phyloP scores from a whole-genome alignment of 1,140 invertebrate species.

The Orius laevigatus region DNA sequence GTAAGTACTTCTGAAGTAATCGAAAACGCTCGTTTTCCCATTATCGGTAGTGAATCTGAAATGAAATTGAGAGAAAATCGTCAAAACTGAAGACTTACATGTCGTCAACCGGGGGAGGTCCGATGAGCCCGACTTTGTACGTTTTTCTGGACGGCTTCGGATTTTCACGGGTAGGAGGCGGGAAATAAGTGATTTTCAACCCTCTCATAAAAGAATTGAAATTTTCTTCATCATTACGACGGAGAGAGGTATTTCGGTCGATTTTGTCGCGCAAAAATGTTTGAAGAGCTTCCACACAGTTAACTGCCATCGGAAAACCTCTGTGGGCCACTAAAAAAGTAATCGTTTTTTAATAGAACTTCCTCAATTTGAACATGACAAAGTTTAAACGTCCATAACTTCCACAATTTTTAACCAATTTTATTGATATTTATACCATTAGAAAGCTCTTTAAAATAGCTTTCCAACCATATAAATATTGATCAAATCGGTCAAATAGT shows the following conservation, averaged over 20 bases:
- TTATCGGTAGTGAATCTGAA: too few relatives aligned
- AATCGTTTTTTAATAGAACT: too few relatives aligned
- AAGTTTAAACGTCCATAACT: too few relatives aligned
- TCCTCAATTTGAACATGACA: too few relatives aligned
- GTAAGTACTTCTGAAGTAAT: constrained; percentile 37
- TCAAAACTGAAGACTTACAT: too few relatives aligned
- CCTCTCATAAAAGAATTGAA: constrained; percentile 20
- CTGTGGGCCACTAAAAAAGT: constrained; percentile 38
- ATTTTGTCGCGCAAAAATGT: not conserved
- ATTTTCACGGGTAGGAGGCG: constrained; percentile 29
- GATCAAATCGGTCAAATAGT: too few relatives aligned
- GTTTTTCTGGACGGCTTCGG: constrained; percentile 24
- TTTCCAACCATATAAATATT: too few relatives aligned
- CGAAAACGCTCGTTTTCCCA: constrained; percentile 27
- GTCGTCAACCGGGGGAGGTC: too few relatives aligned
- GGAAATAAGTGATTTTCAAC: constrained; percentile 30
- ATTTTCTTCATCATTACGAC: not conserved
- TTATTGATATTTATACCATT: too few relatives aligned
- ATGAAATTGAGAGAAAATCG: too few relatives aligned
- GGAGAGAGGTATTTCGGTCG: not conserved
- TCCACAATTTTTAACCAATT: too few relatives aligned
- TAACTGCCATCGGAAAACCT: constrained; percentile 36
- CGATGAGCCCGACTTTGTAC: constrained; percentile 30
- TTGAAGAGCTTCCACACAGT: constrained; percentile 9
- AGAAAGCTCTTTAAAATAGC: too few relatives aligned